Evolutionary conservation across 2,797 vertebrate species (phyloP).

Genomic region (Gallinago solitaria): DNA sequence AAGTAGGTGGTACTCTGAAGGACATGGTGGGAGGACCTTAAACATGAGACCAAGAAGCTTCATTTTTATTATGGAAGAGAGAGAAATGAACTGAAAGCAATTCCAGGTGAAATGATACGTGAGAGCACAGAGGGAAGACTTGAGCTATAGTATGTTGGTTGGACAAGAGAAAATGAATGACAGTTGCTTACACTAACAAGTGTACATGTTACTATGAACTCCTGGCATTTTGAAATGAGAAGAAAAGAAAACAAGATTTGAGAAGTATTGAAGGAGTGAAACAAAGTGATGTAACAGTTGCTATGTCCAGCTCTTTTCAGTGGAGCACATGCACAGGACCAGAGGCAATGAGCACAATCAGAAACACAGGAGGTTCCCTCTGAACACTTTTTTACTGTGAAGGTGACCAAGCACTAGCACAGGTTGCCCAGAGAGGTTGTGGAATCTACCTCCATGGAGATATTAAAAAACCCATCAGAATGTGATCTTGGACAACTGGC

Average conservation of each 20-base stretch:
- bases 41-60: not conserved
- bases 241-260: not conserved
- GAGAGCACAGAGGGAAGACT: not conserved
- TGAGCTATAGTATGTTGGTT: not conserved
- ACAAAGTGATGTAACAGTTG: not conserved
- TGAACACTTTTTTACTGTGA: not conserved
- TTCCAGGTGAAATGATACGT: not conserved
- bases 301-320: not conserved
- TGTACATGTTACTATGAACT: not conserved
- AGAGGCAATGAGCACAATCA: not conserved
- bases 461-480: accelerated
- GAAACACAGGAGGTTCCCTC: not conserved
- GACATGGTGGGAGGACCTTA: not conserved
- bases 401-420: not conserved
- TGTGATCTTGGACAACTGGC: accelerated
- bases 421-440: not conserved
- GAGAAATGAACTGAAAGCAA: not conserved
- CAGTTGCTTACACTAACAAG: not conserved
- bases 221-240: not conserved
- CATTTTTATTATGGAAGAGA: not conserved
- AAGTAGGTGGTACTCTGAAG: not conserved
- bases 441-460: not conserved
- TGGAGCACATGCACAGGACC: not conserved
- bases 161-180: not conserved
- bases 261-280: not conserved